Evolutionary conservation across 2,113 vertebrate species (phyloP).

Genomic region (Rynchops niger): DNA sequence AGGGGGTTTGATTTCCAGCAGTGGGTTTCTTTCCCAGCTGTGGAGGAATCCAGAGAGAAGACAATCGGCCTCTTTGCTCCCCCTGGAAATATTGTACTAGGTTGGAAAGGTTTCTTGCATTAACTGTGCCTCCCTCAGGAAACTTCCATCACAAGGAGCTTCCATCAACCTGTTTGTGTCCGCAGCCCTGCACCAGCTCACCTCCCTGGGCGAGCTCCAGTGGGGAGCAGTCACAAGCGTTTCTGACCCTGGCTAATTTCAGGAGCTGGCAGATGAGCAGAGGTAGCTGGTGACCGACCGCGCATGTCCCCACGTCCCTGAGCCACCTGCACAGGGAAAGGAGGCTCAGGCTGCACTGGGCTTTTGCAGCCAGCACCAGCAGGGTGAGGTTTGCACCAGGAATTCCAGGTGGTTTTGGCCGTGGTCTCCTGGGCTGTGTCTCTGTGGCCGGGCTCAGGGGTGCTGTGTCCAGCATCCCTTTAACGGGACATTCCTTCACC

Average conservation of each 20-base stretch:
- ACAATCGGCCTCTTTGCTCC: neutral
- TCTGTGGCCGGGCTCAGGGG: neutral
- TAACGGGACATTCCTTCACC: accelerated
- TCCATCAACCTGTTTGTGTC: neutral
- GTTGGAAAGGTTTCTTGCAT: neutral
- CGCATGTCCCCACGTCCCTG: neutral
- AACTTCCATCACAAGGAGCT: neutral
- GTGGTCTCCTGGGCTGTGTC: neutral
- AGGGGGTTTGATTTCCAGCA: neutral
- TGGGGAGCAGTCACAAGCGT: neutral
- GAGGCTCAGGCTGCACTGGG: neutral
- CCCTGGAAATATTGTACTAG: neutral
- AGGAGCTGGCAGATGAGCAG: neutral
- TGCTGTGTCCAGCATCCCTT: neutral
- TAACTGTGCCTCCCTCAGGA: neutral
- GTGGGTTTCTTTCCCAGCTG: neutral
- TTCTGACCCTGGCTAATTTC: neutral
- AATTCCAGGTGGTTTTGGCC: neutral
- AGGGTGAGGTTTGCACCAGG: neutral
- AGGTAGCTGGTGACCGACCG: accelerated
- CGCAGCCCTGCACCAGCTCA: neutral
- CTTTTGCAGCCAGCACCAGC: neutral
- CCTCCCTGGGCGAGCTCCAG: neutral
- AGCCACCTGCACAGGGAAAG: neutral
- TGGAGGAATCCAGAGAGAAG: neutral